These are phyloP conservation scores for Meiosimyza platycephala DNA, from an alignment of 2,888 invertebrate genomes.

Conservation along the genomic window DNA sequence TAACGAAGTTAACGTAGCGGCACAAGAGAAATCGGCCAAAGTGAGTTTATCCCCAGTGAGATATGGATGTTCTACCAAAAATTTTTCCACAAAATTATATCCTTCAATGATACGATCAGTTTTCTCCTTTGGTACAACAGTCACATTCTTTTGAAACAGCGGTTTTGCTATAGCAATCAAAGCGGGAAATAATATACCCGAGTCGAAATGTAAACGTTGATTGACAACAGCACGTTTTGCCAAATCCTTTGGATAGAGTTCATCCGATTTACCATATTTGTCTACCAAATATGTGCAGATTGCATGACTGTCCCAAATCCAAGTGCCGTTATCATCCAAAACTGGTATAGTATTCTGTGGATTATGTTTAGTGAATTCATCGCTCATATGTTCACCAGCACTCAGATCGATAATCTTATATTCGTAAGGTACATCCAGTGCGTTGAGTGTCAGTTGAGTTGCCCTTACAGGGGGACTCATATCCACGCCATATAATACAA, in stretches of 20 bases:
- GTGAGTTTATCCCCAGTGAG: constrained; percentile 57
- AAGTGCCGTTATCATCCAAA: constrained; percentile 56
- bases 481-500: constrained; percentile 53
- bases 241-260: constrained; percentile 71
- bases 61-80: constrained; percentile 49
- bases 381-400: constrained; percentile 47
- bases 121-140: constrained; percentile 46
- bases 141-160: constrained; percentile 40
- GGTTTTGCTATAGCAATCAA: constrained; percentile 26
- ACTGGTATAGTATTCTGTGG: constrained; percentile 68
- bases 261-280: constrained; percentile 70
- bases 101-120: constrained; percentile 45
- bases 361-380: constrained; percentile 67
- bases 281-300: constrained; percentile 68
- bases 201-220: constrained; percentile 69
- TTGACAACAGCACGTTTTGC: constrained; percentile 67
- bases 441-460: constrained; percentile 72
- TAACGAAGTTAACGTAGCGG: constrained; percentile 52
- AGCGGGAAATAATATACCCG: constrained; percentile 64
- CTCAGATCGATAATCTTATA: constrained; percentile 46
- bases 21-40: constrained; percentile 58
- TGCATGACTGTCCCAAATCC: constrained; percentile 67
- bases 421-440: constrained; percentile 70
- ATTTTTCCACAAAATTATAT: constrained; percentile 51
- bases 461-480: constrained; percentile 74